phyloP scores from a whole-genome alignment of 2,888 invertebrate genomes.

The Leptogaster cylindrica region DNA sequence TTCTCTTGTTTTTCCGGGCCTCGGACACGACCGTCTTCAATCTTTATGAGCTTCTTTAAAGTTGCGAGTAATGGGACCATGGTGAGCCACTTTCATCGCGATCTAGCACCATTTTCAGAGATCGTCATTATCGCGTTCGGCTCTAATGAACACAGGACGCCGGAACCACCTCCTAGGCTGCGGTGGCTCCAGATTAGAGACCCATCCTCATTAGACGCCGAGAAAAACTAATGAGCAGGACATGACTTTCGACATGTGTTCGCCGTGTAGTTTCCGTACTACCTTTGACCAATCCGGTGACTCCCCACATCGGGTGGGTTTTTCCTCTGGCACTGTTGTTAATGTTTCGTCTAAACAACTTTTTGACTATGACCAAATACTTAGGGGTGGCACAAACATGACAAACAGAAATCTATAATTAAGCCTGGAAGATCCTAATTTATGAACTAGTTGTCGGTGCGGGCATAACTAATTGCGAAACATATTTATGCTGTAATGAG shows the following conservation, averaged over 20 bases:
- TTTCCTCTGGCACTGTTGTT: neutral
- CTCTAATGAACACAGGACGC: no score
- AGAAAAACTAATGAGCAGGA: conserved; percentile 39
- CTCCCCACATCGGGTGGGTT: neutral
- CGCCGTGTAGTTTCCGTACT: conserved; percentile 2
- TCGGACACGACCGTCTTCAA: conserved; percentile 9
- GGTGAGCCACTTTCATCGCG: neutral
- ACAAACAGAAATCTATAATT: conserved; percentile 38
- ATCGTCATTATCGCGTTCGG: no score
- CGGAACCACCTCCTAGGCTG: conserved; percentile 6
- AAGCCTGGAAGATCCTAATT: conserved; percentile 36
- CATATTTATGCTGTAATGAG: conserved; percentile 23
- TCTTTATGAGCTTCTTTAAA: no score
- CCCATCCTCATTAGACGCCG: conserved; percentile 15
- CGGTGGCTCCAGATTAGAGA: conserved; percentile 13
- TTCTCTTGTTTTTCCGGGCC: conserved; percentile 27
- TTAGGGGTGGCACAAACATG: conserved; percentile 23
- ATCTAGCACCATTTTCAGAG: no score
- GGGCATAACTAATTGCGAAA: conserved; percentile 38
- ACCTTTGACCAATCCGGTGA: neutral
- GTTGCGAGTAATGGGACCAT: no score
- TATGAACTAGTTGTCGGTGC: conserved; percentile 24
- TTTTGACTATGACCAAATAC: conserved; percentile 6
- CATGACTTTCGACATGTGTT: conserved; percentile 41
- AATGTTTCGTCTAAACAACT: conserved; percentile 21